phyloP scores from a whole-genome alignment of 2,113 vertebrate genomes.

The Butastur rufipennis region DNA sequence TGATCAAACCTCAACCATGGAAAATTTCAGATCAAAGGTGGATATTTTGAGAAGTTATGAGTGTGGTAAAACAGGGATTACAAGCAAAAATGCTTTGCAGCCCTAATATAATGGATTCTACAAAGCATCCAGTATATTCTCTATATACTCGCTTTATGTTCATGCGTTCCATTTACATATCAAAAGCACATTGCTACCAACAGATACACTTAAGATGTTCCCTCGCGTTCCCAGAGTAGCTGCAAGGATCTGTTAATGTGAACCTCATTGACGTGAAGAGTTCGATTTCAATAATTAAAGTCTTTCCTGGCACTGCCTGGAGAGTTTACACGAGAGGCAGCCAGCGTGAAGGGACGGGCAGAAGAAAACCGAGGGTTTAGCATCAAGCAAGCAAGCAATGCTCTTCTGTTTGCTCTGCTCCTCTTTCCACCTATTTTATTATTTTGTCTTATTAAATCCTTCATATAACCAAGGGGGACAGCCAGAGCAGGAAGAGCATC shows the following conservation, averaged over 20 bases:
- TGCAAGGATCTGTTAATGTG: background rate
- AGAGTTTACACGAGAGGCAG: background rate
- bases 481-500: background rate
- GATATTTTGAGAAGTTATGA: background rate
- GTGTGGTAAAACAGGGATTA: constrained; percentile 13
- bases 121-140: background rate
- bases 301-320: background rate
- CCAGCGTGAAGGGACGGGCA: background rate
- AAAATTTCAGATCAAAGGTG: constrained; percentile 40
- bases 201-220: background rate
- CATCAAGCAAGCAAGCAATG: rapidly evolving
- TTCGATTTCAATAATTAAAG: background rate
- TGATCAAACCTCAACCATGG: constrained; percentile 4
- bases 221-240: background rate
- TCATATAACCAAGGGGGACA: background rate
- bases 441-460: background rate
- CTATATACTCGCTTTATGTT: rapidly evolving
- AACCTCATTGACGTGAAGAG: background rate
- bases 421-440: background rate
- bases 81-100: background rate
- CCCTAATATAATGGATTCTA: background rate
- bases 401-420: background rate
- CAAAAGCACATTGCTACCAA: background rate
- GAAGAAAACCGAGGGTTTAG: background rate
- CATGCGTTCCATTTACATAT: background rate